phyloP scores from a whole-genome alignment of 1,140 invertebrate species.

The Drosophila biarmipes region DNA sequence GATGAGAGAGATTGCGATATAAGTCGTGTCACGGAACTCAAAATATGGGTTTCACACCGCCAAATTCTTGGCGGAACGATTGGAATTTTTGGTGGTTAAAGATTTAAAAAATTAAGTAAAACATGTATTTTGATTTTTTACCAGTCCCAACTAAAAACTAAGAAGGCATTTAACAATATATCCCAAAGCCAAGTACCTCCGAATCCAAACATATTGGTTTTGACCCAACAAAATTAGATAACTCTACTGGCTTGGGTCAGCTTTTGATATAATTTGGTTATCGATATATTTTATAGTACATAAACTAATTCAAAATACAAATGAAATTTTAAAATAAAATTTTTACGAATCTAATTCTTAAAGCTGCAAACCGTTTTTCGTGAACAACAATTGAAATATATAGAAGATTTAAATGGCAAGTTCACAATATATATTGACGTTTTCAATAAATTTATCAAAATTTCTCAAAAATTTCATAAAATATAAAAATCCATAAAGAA shows the following conservation, averaged over 20 bases:
- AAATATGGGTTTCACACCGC: background rate
- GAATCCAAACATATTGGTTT: too few relatives aligned
- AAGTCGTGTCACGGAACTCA: background rate
- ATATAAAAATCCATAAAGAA: conserved; percentile 11
- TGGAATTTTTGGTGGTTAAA: too few relatives aligned
- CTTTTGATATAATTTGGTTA: background rate
- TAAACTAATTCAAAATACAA: background rate
- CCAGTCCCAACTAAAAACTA: too few relatives aligned
- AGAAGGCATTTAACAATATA: too few relatives aligned
- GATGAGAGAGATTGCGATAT: background rate
- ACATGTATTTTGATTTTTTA: background rate
- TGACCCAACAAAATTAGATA: too few relatives aligned
- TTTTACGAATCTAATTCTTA: background rate
- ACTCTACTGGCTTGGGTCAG: background rate
- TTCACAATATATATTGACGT: background rate
- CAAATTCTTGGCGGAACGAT: background rate
- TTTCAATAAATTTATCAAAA: background rate
- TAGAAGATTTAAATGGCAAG: background rate
- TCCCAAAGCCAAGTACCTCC: too few relatives aligned
- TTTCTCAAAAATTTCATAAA: background rate
- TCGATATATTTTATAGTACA: background rate
- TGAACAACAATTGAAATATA: background rate
- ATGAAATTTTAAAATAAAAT: background rate
- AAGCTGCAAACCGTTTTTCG: background rate
- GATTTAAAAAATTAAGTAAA: background rate